Percentiles rank a stretch among this genome's conserved stretches.
These are phyloP conservation scores for Triplophysa yarkandensis DNA, from an alignment of 2,797 vertebrate species.

Conservation along the genomic window DNA sequence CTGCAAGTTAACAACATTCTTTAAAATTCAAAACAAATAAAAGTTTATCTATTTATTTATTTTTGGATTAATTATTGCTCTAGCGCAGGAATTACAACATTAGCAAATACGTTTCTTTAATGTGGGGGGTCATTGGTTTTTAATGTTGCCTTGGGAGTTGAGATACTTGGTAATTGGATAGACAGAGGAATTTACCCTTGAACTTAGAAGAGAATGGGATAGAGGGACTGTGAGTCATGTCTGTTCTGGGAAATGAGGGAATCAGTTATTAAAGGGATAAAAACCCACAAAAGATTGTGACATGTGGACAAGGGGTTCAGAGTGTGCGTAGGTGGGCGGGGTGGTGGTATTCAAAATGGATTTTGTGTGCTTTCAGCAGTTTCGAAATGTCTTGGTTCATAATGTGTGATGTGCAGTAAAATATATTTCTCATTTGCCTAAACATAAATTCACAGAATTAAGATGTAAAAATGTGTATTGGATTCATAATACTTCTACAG, in stretches of 20 bases:
- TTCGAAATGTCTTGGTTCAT: background rate
- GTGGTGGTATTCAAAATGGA: background rate
- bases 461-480: background rate
- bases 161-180: background rate
- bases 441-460: background rate
- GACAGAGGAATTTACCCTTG: slow-evolving; percentile 3
- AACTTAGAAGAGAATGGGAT: slow-evolving; percentile 4
- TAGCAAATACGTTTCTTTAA: background rate
- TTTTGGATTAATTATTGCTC: background rate
- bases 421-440: background rate
- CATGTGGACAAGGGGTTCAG: background rate
- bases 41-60: no score
- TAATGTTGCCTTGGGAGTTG: background rate
- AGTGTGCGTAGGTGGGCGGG: background rate
- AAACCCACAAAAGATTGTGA: slow-evolving; percentile 32
- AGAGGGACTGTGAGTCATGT: slow-evolving; percentile 16
- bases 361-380: background rate
- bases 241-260: slow-evolving; percentile 14
- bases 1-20: no score
- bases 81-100: background rate
- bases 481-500: background rate
- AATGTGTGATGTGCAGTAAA: background rate
- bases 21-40: no score
- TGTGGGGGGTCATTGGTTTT: background rate
- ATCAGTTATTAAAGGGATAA: slow-evolving; percentile 4